Conservation (phyloP, 2,888 invertebrate genomes). For the Minunthozetes semirufus region DNA sequence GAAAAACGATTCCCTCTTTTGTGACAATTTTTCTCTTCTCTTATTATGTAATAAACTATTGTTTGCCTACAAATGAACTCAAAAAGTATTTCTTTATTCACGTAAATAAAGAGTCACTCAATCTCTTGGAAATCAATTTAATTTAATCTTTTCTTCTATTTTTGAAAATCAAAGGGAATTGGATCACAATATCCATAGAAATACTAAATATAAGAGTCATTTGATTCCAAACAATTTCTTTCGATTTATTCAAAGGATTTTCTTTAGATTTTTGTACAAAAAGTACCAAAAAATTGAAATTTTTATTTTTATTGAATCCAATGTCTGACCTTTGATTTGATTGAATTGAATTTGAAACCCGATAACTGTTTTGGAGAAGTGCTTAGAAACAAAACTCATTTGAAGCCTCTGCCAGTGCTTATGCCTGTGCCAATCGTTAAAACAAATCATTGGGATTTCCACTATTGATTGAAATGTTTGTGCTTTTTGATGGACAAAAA, state of each 20-base stretch:
- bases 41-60: not conserved
- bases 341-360: not conserved
- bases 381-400: not conserved
- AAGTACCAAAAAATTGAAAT: not conserved
- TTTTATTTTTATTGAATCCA: no score
- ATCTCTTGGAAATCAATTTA: slow-evolving; percentile 12
- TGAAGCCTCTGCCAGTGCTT: not conserved
- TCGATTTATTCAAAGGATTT: not conserved
- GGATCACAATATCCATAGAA: not conserved
- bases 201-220: not conserved
- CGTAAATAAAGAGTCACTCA: slow-evolving; percentile 6
- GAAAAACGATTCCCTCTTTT: not conserved
- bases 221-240: not conserved
- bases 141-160: not conserved
- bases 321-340: not conserved
- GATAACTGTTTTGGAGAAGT: not conserved
- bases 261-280: not conserved
- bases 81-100: not conserved
- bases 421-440: no score
- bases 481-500: no score
- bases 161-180: not conserved
- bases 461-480: not conserved
- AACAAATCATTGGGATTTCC: not conserved
- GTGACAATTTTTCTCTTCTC: not conserved
- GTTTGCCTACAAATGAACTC: not conserved